Conservation (phyloP, 30 jellyfish, hydroid and myxozoan genomes). For the Hydractinia echinata region DNA sequence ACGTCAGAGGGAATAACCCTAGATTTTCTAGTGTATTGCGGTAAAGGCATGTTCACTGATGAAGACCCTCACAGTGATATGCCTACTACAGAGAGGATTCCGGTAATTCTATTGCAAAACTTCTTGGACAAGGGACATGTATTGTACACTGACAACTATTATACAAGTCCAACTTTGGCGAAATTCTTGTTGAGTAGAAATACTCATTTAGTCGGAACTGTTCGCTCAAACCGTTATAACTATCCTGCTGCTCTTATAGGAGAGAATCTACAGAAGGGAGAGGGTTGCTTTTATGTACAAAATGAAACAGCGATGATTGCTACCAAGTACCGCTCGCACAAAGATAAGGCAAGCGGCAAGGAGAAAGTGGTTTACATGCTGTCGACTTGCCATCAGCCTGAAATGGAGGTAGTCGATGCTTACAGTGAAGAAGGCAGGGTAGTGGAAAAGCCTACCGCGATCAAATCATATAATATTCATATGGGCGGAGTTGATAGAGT, state of each 20-base stretch:
- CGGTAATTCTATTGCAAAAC: slow-evolving; percentile 30
- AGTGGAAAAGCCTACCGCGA: slow-evolving; percentile 15
- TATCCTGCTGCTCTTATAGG: not conserved
- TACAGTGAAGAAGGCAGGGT: not conserved
- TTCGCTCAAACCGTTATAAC: slow-evolving; percentile 1
- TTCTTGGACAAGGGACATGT: slow-evolving; percentile 17
- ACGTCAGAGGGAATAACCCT: slow-evolving; percentile 30
- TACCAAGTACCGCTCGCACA: slow-evolving; percentile 9
- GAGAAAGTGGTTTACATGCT: slow-evolving; percentile 17
- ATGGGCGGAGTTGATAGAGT: slow-evolving; percentile 37
- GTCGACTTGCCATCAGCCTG: slow-evolving; percentile 33
- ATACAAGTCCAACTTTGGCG: slow-evolving; percentile 18
- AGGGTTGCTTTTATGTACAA: not conserved
- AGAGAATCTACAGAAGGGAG: not conserved
- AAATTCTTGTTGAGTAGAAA: not conserved
- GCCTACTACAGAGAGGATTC: slow-evolving; percentile 23
- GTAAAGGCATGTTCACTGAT: slow-evolving; percentile 11
- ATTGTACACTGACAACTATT: slow-evolving; percentile 29
- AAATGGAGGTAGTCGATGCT: slow-evolving; percentile 9
- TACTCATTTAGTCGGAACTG: slow-evolving; percentile 16
- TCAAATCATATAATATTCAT: slow-evolving; percentile 5
- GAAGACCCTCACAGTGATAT: slow-evolving; percentile 18
- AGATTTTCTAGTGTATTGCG: slow-evolving; percentile 36
- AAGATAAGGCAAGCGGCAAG: slow-evolving; percentile 20
- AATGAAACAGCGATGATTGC: slow-evolving; percentile 14